Evolutionary conservation across 2,797 vertebrate species (phyloP), one percentile per base, ranked within the genome.

Genomic region (Leptoclinus maculatus): DNA sequence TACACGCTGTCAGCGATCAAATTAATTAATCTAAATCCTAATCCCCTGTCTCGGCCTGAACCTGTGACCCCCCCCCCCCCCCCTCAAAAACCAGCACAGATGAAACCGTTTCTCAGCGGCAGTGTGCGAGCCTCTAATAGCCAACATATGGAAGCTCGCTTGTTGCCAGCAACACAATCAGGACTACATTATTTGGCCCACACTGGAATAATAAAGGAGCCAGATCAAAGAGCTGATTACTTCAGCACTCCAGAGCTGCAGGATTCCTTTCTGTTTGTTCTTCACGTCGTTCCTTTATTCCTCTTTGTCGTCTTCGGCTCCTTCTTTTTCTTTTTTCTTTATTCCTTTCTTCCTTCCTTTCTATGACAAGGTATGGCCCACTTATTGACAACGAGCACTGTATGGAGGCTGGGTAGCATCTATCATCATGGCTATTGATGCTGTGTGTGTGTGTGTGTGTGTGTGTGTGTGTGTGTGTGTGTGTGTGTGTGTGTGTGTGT

Each of bases 141-240:
- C 85, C 89, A 94, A 94, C 94, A 95, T 93, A 94, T 95, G 94
- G 93, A 91, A 66, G 83, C 90, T 87, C 68, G 69, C 83, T 69
- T 25, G 90, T 68, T 91, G 89, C 91, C 92, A 92, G 88, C 86
- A 77, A 88, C 86, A 90, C 88, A 94, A 94, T 93, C 92, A 91
- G 93, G 93, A 92, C 84, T 71, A 85, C 91, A 90, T 93, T 93
- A 95, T 94, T 95, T 88, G 83, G 84, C 84, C 85, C 93, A 92
- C 90, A 71, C 88, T 95, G 92, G 76, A 95, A 93, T 92, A 95
- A 95, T 95, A 94, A 94, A 95, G 93, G 74, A 87, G 57, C 34
- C 16, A 88, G 91, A 94, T 95, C 94, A 95, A 95, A 95, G 94
- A 87, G 90, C 84, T 89, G 92, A 95, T 95, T 92, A 91, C 91